These are phyloP conservation scores for Furnarius figulus DNA, from an alignment of 2,113 vertebrate species.

Conservation along the genomic window DNA sequence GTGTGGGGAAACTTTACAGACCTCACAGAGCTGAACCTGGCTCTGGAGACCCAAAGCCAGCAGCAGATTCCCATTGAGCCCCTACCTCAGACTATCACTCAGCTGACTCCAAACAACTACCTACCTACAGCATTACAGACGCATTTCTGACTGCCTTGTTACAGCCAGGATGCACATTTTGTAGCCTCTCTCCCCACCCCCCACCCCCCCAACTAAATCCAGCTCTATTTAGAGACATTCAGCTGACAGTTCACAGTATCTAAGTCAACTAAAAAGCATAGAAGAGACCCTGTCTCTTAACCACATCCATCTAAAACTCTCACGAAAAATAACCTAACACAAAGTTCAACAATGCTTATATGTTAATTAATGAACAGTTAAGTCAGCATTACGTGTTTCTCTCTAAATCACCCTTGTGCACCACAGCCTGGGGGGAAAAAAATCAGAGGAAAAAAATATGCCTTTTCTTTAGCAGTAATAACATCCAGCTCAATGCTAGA, in stretches of 20 bases:
- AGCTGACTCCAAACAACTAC: not conserved
- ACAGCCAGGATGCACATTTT: not conserved
- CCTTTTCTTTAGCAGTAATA: not conserved
- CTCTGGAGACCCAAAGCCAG: not conserved
- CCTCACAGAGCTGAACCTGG: not conserved
- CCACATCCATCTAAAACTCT: not conserved
- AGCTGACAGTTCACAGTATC: not conserved
- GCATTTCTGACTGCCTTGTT: not conserved
- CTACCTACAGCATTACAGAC: not conserved
- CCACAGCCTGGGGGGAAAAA: fast-evolving
- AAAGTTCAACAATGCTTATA: not conserved
- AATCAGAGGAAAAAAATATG: not conserved
- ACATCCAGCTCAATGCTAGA: not conserved
- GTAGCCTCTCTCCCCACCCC: not conserved
- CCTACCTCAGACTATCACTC: not conserved
- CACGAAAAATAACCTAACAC: not conserved
- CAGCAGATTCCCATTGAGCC: not conserved
- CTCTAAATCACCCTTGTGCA: not conserved
- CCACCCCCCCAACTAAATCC: not conserved
- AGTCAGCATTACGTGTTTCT: not conserved
- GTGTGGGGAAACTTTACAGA: not conserved
- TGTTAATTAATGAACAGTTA: not conserved
- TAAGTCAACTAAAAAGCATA: not conserved
- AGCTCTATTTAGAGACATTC: not conserved
- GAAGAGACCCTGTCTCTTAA: not conserved